Conservation (phyloP, 2,113 vertebrate species). For the Cynopterus brachyotis region DNA sequence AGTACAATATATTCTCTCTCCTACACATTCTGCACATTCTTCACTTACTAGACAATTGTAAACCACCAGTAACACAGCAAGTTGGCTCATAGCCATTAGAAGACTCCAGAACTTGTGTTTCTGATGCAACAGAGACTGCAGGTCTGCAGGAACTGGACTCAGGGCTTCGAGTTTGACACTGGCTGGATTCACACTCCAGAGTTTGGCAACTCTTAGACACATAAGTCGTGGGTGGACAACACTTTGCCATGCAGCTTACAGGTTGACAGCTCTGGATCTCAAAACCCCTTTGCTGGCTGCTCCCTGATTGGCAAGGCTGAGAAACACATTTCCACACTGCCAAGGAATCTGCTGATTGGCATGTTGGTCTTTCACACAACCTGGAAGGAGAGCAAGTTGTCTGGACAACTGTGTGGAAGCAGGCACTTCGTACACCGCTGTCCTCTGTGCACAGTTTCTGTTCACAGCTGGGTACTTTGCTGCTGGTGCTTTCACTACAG, state of each 20-base stretch:
- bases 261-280: background rate
- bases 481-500: background rate
- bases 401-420: background rate
- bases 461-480: background rate
- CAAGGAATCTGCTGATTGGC: background rate
- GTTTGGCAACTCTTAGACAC: background rate
- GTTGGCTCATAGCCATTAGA: conserved; percentile 27
- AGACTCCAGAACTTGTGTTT: background rate
- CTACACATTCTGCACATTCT: background rate
- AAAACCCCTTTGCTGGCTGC: background rate
- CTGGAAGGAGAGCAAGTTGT: background rate
- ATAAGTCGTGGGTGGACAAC: background rate
- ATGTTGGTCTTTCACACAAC: background rate
- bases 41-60: conserved; percentile 34
- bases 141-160: background rate
- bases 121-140: background rate
- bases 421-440: background rate
- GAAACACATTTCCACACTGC: background rate
- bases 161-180: background rate
- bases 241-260: background rate
- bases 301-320: background rate
- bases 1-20: background rate
- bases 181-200: background rate
- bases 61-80: conserved; percentile 73
- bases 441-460: background rate